These are phyloP conservation scores for Oenanthe melanoleuca DNA, from an alignment of 2,113 vertebrate species.

Conservation along the genomic window DNA sequence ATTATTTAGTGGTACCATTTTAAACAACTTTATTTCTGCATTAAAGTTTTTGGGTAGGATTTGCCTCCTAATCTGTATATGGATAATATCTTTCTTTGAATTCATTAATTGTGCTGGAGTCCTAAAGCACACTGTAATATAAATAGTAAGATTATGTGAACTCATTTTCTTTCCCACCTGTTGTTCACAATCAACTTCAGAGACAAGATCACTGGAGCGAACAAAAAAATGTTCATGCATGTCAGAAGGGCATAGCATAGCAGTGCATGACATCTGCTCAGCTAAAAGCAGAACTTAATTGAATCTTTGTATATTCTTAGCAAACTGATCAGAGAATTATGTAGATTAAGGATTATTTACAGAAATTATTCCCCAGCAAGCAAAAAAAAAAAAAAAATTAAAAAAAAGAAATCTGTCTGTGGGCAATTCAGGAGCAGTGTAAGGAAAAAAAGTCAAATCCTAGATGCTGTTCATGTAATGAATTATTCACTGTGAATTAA, in stretches of 20 bases:
- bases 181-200: background rate
- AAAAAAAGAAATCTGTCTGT: background rate
- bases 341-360: background rate
- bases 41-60: background rate
- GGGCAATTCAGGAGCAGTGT: background rate
- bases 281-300: background rate
- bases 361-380: background rate
- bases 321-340: background rate
- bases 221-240: background rate
- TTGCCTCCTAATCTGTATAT: background rate
- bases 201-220: background rate
- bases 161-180: background rate
- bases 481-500: conserved; percentile 28
- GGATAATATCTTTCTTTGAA: background rate
- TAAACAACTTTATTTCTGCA: background rate
- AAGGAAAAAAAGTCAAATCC: background rate
- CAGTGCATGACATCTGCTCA: background rate
- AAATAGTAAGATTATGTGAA: background rate
- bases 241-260: background rate
- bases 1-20: background rate
- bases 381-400: background rate
- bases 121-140: background rate
- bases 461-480: background rate
- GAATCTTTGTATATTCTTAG: background rate
- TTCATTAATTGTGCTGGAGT: background rate